These are phyloP conservation scores for Caenorhabditis sp. DNA, from an alignment of 2,888 invertebrate genomes.

Conservation along the genomic window DNA sequence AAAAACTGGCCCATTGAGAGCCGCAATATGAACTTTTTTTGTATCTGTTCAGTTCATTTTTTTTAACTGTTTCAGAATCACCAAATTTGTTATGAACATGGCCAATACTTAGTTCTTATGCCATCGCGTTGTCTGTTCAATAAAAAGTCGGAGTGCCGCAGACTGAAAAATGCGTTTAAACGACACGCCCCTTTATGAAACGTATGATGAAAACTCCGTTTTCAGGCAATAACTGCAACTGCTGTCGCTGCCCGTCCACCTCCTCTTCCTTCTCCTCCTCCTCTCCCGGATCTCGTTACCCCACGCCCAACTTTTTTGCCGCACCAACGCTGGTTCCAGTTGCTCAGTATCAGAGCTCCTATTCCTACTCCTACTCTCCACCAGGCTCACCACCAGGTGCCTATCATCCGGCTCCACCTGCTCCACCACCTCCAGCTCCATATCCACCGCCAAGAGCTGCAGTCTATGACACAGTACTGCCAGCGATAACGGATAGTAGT, in stretches of 20 bases:
- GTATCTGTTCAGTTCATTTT: too few relatives aligned
- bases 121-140: too few relatives aligned
- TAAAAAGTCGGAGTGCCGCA: too few relatives aligned
- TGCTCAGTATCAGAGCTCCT: conserved; percentile 8
- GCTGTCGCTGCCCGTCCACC: conserved; percentile 35
- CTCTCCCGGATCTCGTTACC: background rate
- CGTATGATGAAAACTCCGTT: too few relatives aligned
- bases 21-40: too few relatives aligned
- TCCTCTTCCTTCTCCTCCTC: background rate
- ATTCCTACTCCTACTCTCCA: conserved; percentile 4
- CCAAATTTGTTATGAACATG: too few relatives aligned
- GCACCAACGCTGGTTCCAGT: conserved; percentile 1
- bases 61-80: too few relatives aligned
- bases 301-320: conserved; percentile 9
- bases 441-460: background rate
- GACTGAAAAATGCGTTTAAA: background rate
- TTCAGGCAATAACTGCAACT: conserved; percentile 53
- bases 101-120: too few relatives aligned
- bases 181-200: too few relatives aligned
- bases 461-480: background rate
- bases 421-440: background rate
- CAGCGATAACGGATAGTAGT: background rate
- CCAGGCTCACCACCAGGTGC: background rate
- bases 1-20: too few relatives aligned
- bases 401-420: too few relatives aligned